These are phyloP conservation scores for Kryptopterus vitreolus DNA, from an alignment of 2,797 vertebrate genomes.

Conservation along the genomic window DNA sequence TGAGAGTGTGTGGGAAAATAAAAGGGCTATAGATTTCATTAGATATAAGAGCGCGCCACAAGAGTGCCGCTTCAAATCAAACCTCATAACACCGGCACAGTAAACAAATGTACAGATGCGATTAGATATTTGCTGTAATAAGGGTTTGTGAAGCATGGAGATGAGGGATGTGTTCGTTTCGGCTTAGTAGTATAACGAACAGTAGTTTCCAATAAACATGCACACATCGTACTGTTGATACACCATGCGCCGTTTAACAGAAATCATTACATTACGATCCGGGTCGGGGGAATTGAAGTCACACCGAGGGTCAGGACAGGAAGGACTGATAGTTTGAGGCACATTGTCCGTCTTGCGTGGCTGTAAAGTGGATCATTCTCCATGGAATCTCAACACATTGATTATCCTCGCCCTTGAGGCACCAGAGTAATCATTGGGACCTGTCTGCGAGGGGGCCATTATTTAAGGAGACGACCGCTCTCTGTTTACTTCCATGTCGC, in stretches of 20 bases:
- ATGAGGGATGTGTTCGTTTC: not conserved
- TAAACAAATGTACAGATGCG: not conserved
- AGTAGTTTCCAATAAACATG: not conserved
- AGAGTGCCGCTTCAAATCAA: not conserved
- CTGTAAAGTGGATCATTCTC: slow-evolving; percentile 53
- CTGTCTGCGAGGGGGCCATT: slow-evolving; percentile 60
- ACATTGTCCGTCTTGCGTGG: slow-evolving; percentile 31
- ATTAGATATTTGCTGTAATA: slow-evolving; percentile 11
- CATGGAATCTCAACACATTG: slow-evolving; percentile 61
- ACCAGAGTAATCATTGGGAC: slow-evolving; percentile 63
- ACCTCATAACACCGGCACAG: not conserved
- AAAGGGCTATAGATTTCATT: not conserved
- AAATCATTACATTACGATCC: not conserved
- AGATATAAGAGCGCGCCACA: not conserved
- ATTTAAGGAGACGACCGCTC: slow-evolving; percentile 60
- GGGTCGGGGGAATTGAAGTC: not conserved
- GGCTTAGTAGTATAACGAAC: not conserved
- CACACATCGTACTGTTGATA: too few species aligned
- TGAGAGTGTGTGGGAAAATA: not conserved
- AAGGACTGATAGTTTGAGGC: slow-evolving; percentile 51
- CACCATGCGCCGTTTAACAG: not conserved
- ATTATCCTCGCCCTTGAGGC: slow-evolving; percentile 54
- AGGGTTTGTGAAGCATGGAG: not conserved
- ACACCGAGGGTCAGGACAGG: slow-evolving; percentile 10
- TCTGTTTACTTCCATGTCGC: slow-evolving; percentile 50